Percentiles rank a stretch among this genome's conserved stretches.
Conservation (phyloP, 2,888 invertebrate genomes). For the Imbricaverruca yamaguchii region DNA sequence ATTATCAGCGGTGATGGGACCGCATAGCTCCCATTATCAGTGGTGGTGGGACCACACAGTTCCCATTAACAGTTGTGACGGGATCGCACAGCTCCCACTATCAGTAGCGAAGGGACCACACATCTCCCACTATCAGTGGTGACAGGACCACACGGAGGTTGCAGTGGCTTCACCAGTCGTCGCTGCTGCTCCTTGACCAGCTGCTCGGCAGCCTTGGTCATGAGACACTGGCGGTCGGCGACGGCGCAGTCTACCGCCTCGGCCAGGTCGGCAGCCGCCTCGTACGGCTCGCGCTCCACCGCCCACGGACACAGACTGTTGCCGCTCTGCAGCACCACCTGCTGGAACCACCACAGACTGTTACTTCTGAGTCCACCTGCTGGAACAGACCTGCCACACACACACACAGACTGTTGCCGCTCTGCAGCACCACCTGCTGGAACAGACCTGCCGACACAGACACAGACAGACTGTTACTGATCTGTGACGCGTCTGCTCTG, state of each 20-base stretch:
- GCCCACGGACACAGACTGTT: conserved; percentile 33
- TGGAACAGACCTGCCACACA: conserved; percentile 32
- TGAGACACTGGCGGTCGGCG: conserved; percentile 26
- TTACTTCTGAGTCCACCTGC: neutral
- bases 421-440: conserved; percentile 36
- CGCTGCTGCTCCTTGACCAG: conserved; percentile 36
- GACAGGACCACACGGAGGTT: too few relatives aligned
- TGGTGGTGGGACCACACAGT: too few relatives aligned
- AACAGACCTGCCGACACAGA: conserved; percentile 33
- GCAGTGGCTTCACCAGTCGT: conserved; percentile 24
- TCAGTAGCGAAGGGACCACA: too few relatives aligned
- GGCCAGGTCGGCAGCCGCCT: neutral
- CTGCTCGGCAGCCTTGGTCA: conserved; percentile 35
- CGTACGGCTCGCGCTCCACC: conserved; percentile 2
- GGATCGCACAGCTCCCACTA: too few relatives aligned
- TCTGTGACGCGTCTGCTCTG: conserved; percentile 36
- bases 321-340: conserved; percentile 38
- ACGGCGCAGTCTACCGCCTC: conserved; percentile 16
- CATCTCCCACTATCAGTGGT: too few relatives aligned
- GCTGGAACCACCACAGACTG: conserved; percentile 29
- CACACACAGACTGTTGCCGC: conserved; percentile 35
- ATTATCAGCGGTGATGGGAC: too few relatives aligned
- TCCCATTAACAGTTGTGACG: too few relatives aligned
- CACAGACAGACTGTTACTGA: conserved; percentile 22
- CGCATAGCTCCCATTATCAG: too few relatives aligned